A percentile compares a stretch with the other conserved stretches of the same genome.
Evolutionary conservation across 2,888 invertebrate species (phyloP).

Genomic region (Boloria selene): DNA sequence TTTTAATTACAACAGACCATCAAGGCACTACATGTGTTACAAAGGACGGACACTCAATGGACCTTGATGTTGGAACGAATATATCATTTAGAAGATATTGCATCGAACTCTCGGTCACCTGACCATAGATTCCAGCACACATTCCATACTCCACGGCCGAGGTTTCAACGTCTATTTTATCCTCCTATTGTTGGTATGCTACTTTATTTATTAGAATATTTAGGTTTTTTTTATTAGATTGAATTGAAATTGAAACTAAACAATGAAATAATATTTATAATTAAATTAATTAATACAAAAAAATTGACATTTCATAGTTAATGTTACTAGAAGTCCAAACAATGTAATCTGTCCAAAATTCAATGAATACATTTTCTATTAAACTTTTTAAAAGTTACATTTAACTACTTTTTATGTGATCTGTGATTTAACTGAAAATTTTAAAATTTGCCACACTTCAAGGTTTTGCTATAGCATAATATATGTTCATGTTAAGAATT

Average conservation of each 20-base stretch:
- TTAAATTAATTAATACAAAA: too few species aligned
- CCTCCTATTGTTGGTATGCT: conserved; percentile 85
- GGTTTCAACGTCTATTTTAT: conserved; percentile 83
- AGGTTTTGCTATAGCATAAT: not conserved
- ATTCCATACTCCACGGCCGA: conserved; percentile 84
- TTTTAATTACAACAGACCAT: conserved; percentile 83
- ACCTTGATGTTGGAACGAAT: conserved; percentile 90
- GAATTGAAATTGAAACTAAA: too few species aligned
- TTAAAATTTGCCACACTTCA: too few species aligned
- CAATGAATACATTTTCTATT: too few species aligned
- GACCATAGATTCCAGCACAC: conserved; percentile 85
- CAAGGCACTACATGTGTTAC: conserved; percentile 94
- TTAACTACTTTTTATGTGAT: too few species aligned
- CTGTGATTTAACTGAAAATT: too few species aligned
- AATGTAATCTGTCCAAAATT: too few species aligned
- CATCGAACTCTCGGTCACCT: conserved; percentile 86
- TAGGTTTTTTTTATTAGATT: too few species aligned
- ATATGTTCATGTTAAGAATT: not conserved
- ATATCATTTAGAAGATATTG: conserved; percentile 93
- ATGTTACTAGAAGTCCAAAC: too few species aligned
- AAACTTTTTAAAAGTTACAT: too few species aligned
- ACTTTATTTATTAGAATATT: conserved; percentile 1
- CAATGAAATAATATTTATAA: too few species aligned
- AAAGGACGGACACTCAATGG: conserved; percentile 97
- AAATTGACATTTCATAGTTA: not conserved